Evolutionary conservation across 2,888 invertebrate genomes (phyloP).

Genomic region (Himalopsyche tibetana): DNA sequence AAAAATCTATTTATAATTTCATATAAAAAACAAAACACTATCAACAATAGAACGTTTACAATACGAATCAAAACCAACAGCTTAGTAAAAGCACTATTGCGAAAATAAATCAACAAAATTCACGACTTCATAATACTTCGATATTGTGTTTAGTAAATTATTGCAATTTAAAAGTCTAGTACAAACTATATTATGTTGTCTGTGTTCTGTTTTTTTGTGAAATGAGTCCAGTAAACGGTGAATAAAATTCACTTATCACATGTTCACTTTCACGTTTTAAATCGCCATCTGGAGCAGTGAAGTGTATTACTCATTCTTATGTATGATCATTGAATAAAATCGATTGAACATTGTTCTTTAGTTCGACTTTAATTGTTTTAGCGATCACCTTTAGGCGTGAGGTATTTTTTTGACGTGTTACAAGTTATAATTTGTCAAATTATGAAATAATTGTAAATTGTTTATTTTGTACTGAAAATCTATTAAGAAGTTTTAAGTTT

Average conservation of each 20-base stretch:
- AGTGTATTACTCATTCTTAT: neutral
- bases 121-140: neutral
- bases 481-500: too few relatives aligned
- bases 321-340: neutral
- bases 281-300: neutral
- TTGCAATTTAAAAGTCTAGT: neutral
- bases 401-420: too few relatives aligned
- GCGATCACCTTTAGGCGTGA: too few relatives aligned
- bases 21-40: too few relatives aligned
- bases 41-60: too few relatives aligned
- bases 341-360: neutral
- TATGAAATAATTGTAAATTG: too few relatives aligned
- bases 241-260: conserved; percentile 3
- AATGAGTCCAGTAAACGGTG: neutral
- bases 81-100: neutral
- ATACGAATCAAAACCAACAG: too few relatives aligned
- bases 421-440: too few relatives aligned
- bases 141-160: neutral
- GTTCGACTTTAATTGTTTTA: too few relatives aligned
- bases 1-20: too few relatives aligned
- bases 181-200: neutral
- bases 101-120: neutral
- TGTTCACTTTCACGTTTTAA: conserved; percentile 18
- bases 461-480: too few relatives aligned
- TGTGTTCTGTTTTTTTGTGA: neutral